Evolutionary conservation across 2,797 vertebrate genomes (phyloP).

Genomic region (Amblyraja radiata): DNA sequence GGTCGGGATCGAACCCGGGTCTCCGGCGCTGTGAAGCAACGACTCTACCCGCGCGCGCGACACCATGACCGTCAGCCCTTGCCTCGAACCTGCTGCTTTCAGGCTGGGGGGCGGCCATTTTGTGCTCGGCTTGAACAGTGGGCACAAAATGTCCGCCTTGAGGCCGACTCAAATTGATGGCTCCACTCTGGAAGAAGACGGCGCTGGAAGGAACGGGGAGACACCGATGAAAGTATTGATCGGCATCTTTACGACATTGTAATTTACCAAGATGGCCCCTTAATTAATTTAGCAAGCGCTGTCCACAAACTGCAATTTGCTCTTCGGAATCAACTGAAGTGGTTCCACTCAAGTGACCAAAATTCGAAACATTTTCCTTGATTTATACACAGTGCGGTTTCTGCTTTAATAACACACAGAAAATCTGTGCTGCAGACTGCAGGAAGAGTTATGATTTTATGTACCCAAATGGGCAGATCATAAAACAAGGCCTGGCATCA

Average conservation of each 20-base stretch:
- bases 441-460: not conserved
- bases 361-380: not conserved
- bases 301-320: not conserved
- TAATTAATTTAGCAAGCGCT: not conserved
- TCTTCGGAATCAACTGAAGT: not conserved
- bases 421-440: not conserved
- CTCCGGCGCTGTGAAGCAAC: too few relatives aligned
- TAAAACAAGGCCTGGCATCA: not conserved
- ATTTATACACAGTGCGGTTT: not conserved
- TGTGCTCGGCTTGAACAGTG: not conserved
- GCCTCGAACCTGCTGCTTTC: too few relatives aligned
- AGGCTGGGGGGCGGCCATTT: too few relatives aligned
- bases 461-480: not conserved
- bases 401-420: not conserved
- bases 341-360: not conserved
- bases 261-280: not conserved
- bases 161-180: not conserved
- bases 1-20: too few relatives aligned
- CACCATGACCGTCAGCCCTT: too few relatives aligned
- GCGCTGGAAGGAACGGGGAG: not conserved
- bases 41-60: too few relatives aligned
- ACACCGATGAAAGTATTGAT: not conserved
- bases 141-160: not conserved
- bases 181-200: not conserved
- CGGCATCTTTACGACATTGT: not conserved